phyloP scores from a whole-genome alignment of 2,888 invertebrate genomes.

The Buathra laborator region DNA sequence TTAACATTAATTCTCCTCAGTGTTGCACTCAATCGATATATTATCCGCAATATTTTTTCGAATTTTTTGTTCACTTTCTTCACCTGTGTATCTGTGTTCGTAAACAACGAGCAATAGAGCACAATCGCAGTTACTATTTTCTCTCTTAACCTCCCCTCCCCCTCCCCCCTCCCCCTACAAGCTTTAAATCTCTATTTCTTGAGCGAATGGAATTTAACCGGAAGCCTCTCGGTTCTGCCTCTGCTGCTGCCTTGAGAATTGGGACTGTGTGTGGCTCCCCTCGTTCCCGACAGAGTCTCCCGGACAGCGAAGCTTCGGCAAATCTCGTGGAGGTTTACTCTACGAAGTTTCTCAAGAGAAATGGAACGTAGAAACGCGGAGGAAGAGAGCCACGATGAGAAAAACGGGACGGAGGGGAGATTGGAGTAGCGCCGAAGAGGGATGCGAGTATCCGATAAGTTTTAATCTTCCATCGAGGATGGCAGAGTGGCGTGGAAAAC shows the following conservation, averaged over 20 bases:
- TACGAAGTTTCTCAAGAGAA: slow-evolving; percentile 47
- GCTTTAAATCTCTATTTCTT: slow-evolving; percentile 26
- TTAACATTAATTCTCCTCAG: too few species aligned
- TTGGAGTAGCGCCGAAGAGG: slow-evolving; percentile 6
- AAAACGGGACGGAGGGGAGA: neutral
- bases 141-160: neutral
- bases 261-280: slow-evolving; percentile 6
- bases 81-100: neutral
- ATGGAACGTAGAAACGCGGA: slow-evolving; percentile 42
- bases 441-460: slow-evolving; percentile 66
- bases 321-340: slow-evolving; percentile 48
- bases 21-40: too few species aligned
- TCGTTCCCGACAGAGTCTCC: slow-evolving; percentile 4
- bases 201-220: slow-evolving; percentile 48
- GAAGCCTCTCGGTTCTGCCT: slow-evolving; percentile 19
- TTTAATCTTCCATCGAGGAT: slow-evolving; percentile 69
- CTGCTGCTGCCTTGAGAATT: slow-evolving; percentile 1
- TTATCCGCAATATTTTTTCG: neutral
- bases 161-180: neutral
- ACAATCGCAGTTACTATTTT: slow-evolving; percentile 14
- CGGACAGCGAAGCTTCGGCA: slow-evolving; percentile 23
- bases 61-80: neutral
- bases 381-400: slow-evolving; percentile 20
- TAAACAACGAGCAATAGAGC: neutral
- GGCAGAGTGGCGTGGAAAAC: slow-evolving; percentile 47